Percentiles rank a stretch among this genome's conserved stretches.
These are phyloP conservation scores for Cosmopolites sordidus DNA, from an alignment of 2,888 invertebrate species.

Conservation along the genomic window DNA sequence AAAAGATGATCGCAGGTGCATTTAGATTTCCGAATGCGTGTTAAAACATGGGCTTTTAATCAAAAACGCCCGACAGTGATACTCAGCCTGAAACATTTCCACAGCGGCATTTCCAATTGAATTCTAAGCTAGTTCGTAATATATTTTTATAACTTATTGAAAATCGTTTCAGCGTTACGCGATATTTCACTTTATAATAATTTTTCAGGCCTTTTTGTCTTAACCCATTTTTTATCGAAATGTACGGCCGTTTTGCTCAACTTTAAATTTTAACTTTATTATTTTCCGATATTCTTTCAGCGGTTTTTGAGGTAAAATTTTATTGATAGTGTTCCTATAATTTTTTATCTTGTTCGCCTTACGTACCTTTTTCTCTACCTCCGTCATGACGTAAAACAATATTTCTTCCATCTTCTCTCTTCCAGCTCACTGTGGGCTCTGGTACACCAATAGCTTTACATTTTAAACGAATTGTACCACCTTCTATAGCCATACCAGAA, in stretches of 20 bases:
- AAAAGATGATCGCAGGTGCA: conserved; percentile 43
- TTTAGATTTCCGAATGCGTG: conserved; percentile 26
- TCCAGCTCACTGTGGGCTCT: conserved; percentile 74
- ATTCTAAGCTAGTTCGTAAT: background rate
- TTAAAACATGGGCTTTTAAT: conserved; percentile 21
- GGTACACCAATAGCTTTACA: conserved; percentile 82
- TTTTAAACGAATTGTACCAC: conserved; percentile 69
- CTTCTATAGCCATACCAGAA: conserved; percentile 73
- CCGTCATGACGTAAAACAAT: conserved; percentile 72
- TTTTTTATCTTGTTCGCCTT: background rate
- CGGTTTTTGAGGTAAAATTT: background rate
- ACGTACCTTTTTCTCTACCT: conserved; percentile 63
- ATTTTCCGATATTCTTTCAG: conserved; percentile 1
- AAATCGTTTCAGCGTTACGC: background rate
- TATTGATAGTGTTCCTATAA: background rate
- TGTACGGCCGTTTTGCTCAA: background rate
- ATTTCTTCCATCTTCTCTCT: conserved; percentile 71
- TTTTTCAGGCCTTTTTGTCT: conserved; percentile 1
- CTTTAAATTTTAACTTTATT: conserved; percentile 1
- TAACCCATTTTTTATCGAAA: background rate
- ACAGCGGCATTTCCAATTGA: background rate
- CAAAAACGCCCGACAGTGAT: conserved; percentile 10
- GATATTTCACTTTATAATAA: conserved; percentile 1
- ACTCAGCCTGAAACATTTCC: conserved; percentile 1
- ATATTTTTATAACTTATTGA: conserved; percentile 1